These are phyloP conservation scores for Pachydiplax longipennis DNA, from an alignment of 2,888 invertebrate genomes.

Conservation along the genomic window DNA sequence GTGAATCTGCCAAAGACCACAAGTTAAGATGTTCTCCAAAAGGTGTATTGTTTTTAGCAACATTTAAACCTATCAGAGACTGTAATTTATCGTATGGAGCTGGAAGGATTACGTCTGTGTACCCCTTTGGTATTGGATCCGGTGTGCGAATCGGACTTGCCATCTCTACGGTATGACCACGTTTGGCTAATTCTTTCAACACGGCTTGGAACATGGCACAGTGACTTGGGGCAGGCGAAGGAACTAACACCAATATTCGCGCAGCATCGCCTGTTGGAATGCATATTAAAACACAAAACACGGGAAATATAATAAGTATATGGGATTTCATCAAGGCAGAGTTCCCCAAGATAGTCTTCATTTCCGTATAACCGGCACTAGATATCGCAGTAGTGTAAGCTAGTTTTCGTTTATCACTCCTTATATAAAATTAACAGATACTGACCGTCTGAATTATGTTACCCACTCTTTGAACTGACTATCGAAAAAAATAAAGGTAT, in stretches of 20 bases:
- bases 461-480: too few species aligned
- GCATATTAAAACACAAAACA: background rate
- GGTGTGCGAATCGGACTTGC: background rate
- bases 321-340: too few species aligned
- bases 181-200: background rate
- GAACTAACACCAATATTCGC: background rate
- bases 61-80: background rate
- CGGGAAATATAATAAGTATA: background rate
- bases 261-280: background rate
- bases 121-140: background rate
- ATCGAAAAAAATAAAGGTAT: too few species aligned
- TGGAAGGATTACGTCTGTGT: background rate
- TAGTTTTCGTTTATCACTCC: too few species aligned
- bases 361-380: too few species aligned
- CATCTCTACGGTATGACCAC: background rate
- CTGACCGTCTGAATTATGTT: too few species aligned
- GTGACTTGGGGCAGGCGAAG: constrained; percentile 20
- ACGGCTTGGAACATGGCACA: constrained; percentile 1
- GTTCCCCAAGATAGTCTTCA: too few species aligned
- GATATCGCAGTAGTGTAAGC: too few species aligned
- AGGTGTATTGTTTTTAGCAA: background rate
- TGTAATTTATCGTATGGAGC: background rate
- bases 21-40: background rate
- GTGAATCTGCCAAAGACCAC: background rate
- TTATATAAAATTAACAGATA: too few species aligned